These are phyloP conservation scores for Tetropium fuscum DNA, from an alignment of 2,888 invertebrate genomes.

Conservation along the genomic window DNA sequence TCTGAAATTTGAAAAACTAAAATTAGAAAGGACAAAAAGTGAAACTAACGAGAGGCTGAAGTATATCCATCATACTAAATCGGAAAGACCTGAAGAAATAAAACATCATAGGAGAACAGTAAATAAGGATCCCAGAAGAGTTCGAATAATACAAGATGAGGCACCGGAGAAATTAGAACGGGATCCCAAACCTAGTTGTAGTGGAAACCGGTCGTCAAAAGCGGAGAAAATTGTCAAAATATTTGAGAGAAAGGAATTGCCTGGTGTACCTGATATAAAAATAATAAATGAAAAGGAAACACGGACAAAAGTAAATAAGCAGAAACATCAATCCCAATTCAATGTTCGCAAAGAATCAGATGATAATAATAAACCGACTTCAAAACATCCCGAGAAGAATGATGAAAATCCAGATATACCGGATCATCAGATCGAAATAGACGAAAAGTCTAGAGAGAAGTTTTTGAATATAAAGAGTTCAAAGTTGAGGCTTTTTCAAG, in stretches of 20 bases:
- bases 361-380: slow-evolving; percentile 7
- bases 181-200: slow-evolving; percentile 34
- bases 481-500: slow-evolving; percentile 50
- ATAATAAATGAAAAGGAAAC: slow-evolving; percentile 43
- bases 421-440: slow-evolving; percentile 30
- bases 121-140: slow-evolving; percentile 37
- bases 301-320: slow-evolving; percentile 28
- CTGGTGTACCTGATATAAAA: slow-evolving; percentile 50
- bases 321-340: slow-evolving; percentile 17
- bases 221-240: slow-evolving; percentile 51
- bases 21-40: slow-evolving; percentile 47
- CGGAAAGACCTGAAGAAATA: background rate
- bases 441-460: slow-evolving; percentile 36
- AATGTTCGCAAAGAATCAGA: slow-evolving; percentile 8
- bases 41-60: slow-evolving; percentile 57
- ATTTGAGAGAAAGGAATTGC: slow-evolving; percentile 48
- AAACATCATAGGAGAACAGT: slow-evolving; percentile 18
- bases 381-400: background rate
- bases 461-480: slow-evolving; percentile 42
- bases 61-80: slow-evolving; percentile 42
- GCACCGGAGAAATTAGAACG: slow-evolving; percentile 46
- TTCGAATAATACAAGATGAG: slow-evolving; percentile 46
- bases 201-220: slow-evolving; percentile 22
- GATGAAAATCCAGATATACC: background rate
- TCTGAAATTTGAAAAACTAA: slow-evolving; percentile 44